A percentile compares a stretch with the other conserved stretches of the same genome.
phyloP scores from a whole-genome alignment of 2,113 vertebrate genomes.

The Leptosomus discolor region DNA sequence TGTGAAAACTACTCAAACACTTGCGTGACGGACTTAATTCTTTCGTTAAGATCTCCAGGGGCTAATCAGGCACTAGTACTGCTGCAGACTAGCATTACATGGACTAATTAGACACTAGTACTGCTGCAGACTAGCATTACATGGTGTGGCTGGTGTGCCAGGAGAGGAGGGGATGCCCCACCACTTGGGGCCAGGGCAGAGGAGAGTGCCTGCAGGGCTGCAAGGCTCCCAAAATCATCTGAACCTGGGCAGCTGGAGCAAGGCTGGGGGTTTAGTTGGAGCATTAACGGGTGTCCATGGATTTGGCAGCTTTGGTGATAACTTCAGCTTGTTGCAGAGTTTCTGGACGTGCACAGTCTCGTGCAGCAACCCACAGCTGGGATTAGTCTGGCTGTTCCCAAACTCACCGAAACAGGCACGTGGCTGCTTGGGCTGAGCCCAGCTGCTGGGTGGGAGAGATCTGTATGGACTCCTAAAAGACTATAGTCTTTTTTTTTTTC shows the following conservation, averaged over 20 bases:
- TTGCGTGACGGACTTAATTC: not conserved
- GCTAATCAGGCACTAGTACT: not conserved
- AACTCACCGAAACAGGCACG: not conserved
- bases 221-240: not conserved
- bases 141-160: rapidly evolving
- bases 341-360: rapidly evolving
- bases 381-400: not conserved
- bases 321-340: not conserved
- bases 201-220: too few relatives aligned
- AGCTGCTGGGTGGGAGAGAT: not conserved
- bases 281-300: rapidly evolving
- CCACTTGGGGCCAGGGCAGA: not conserved
- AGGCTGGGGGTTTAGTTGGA: not conserved
- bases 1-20: not conserved
- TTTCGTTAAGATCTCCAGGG: not conserved
- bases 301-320: not conserved
- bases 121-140: rapidly evolving
- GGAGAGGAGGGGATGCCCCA: not conserved
- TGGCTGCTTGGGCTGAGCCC: not conserved
- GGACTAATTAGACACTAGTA: not conserved
- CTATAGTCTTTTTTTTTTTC: not conserved
- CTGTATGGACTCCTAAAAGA: not conserved
- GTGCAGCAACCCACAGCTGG: not conserved
- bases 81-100: rapidly evolving
- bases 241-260: not conserved